phyloP scores from a whole-genome alignment of 2,113 vertebrate species.

The Nannobrachium achirus region DNA sequence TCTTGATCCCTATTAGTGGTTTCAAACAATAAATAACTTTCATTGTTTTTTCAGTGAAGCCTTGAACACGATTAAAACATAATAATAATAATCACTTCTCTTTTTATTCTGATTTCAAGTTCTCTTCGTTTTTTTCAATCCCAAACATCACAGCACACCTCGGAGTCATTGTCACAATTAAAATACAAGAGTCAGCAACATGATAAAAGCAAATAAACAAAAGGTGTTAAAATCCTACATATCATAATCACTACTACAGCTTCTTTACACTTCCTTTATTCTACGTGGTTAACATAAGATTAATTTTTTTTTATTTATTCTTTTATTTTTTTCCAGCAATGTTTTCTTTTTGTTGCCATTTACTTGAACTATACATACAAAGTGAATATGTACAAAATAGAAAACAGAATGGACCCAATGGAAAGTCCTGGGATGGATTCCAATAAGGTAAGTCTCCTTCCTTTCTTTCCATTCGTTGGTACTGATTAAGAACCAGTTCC shows the following conservation, averaged over 20 bases:
- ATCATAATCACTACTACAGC: slow-evolving; percentile 42
- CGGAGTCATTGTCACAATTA: slow-evolving; percentile 46
- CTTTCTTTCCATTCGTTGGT: slow-evolving; percentile 1
- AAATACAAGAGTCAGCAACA: slow-evolving; percentile 55
- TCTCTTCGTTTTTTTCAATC: slow-evolving; percentile 53
- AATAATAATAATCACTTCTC: slow-evolving; percentile 23
- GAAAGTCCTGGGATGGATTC: slow-evolving; percentile 23
- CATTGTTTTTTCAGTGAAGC: slow-evolving; percentile 27
- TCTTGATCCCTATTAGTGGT: slow-evolving; percentile 53
- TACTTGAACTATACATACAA: slow-evolving; percentile 68
- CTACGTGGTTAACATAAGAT: slow-evolving; percentile 44
- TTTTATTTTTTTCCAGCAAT: not conserved
- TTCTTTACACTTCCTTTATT: slow-evolving; percentile 61
- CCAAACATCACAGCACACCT: slow-evolving; percentile 66
- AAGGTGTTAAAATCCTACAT: slow-evolving; percentile 60
- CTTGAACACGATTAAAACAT: slow-evolving; percentile 24
- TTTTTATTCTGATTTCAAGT: slow-evolving; percentile 63
- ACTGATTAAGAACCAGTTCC: slow-evolving; percentile 13
- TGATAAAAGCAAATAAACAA: slow-evolving; percentile 44
- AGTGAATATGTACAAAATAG: slow-evolving; percentile 74
- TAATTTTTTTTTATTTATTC: not conserved
- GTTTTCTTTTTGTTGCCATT: slow-evolving; percentile 24
- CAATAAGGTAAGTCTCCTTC: slow-evolving; percentile 18
- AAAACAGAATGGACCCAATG: slow-evolving; percentile 26
- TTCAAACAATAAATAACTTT: slow-evolving; percentile 62